Evolutionary conservation across 1,140 invertebrate species (phyloP).

Genomic region (Apis florea): DNA sequence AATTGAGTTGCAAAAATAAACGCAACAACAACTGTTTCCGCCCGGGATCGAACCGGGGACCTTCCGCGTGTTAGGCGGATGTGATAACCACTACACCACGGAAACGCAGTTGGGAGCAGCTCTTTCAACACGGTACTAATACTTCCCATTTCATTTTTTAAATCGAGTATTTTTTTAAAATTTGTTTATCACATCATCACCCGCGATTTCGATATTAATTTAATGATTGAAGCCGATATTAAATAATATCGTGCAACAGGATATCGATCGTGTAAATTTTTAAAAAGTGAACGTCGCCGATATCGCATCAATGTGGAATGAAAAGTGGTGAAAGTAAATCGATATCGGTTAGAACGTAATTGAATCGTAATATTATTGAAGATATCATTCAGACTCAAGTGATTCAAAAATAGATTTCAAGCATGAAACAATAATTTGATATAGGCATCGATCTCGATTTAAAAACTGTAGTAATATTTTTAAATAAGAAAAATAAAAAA

Average conservation of each 20-base stretch:
- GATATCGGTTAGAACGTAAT: no score
- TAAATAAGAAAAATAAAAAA: background rate
- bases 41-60: constrained; percentile 53
- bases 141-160: fast-evolving
- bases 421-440: background rate
- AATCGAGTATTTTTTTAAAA: background rate
- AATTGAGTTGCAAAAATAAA: background rate
- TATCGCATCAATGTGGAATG: background rate
- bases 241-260: background rate
- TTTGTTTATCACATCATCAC: no score
- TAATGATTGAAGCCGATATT: background rate
- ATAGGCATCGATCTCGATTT: background rate
- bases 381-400: no score
- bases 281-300: background rate
- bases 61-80: constrained; percentile 53
- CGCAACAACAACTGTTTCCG: constrained; percentile 3
- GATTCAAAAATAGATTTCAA: background rate
- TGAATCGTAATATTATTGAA: no score
- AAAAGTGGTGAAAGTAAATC: no score
- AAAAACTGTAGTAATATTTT: background rate
- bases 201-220: background rate
- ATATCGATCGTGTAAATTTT: background rate
- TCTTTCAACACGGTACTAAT: fast-evolving
- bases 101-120: background rate
- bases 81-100: constrained; percentile 59